Base-by-base conservation (phyloP, 2,888 invertebrate genomes). In the Schizaphis graminum region DNA sequence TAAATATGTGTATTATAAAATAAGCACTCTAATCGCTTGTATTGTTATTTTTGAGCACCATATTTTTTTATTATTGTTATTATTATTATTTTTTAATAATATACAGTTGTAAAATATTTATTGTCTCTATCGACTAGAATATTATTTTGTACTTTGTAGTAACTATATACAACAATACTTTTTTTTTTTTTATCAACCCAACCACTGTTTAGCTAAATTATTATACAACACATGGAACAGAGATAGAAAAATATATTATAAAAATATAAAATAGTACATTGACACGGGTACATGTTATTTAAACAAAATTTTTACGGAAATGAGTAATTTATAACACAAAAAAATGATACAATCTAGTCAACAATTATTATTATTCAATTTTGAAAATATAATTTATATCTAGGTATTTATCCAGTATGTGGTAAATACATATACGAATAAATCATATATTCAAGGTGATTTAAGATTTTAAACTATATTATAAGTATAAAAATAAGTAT, bases 1-100 rank as follows among this genome's bases (percentile, higher is more conserved):
- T 90, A 67, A 90, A 90, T 67, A 47, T 35, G 26, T 41, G 49
- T 35, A 56, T 89, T 89, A 35, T 53, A 56, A 67, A 67, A 67
- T n/a, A 35, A 67, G 67, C 67, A 67, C 35, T n/a, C 24, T 53
- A 44, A 28, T 44, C 16, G 28, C 28, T 86, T 28, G 28, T 16
- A 87, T 87, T n/a, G 7, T 87, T 87, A 47, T 67, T 67, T 67
- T 67, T 67, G n/a, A 67, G 67, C 67, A 35, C n/a, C 35, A n/a
- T 21, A n/a, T 67, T 89, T 89, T 56, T 88, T 41, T 47, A 47
- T 47, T 47, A 7, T 47, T 47, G 13, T 53, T 44, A 44, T 44
- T 44, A 44, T 44, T 44, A 3, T 53, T 88, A 16, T 41, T 67
- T 24, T 44, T 41, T 49, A 11, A n/a, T 26, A 44, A 47, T n/a